These are phyloP conservation scores for Aphidius gifuensis DNA, from an alignment of 1,140 invertebrate genomes.

Conservation along the genomic window DNA sequence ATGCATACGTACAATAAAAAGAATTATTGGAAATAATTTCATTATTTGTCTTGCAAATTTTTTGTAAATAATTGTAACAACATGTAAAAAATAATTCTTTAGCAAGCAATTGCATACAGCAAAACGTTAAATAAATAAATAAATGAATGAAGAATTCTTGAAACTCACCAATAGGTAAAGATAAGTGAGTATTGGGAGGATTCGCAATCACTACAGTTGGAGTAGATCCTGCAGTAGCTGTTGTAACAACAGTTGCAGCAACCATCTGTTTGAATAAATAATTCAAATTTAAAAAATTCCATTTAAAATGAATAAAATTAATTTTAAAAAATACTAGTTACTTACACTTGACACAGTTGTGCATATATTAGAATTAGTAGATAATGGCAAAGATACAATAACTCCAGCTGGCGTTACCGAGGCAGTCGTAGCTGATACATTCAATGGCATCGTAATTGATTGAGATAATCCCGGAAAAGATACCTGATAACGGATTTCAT, in stretches of 20 bases:
- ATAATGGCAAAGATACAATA: conserved; percentile 55
- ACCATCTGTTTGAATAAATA: conserved; percentile 43
- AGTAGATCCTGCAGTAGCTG: conserved; percentile 50
- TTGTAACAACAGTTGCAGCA: conserved; percentile 49
- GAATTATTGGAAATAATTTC: no score
- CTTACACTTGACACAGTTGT: conserved; percentile 53
- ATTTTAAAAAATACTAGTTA: conserved; percentile 19
- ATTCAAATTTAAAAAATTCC: conserved; percentile 1
- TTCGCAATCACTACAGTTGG: conserved; percentile 57
- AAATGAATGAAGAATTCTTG: not conserved
- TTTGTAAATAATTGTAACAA: conserved; percentile 10
- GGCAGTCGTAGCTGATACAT: conserved; percentile 59
- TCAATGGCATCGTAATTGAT: conserved; percentile 74
- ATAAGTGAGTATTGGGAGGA: conserved; percentile 57
- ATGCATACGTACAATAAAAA: no score
- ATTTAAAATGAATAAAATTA: not conserved
- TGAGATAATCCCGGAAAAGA: conserved; percentile 75
- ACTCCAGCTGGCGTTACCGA: conserved; percentile 62
- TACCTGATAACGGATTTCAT: conserved; percentile 52
- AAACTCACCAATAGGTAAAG: conserved; percentile 57
- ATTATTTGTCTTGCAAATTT: not conserved
- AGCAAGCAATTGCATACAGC: conserved; percentile 4
- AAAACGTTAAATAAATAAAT: conserved; percentile 9
- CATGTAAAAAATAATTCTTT: not conserved
- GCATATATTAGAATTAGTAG: conserved; percentile 51